Conservation (phyloP, 30 jellyfish, hydroid and myxozoan genomes). For the Cassiopea xamachana region DNA sequence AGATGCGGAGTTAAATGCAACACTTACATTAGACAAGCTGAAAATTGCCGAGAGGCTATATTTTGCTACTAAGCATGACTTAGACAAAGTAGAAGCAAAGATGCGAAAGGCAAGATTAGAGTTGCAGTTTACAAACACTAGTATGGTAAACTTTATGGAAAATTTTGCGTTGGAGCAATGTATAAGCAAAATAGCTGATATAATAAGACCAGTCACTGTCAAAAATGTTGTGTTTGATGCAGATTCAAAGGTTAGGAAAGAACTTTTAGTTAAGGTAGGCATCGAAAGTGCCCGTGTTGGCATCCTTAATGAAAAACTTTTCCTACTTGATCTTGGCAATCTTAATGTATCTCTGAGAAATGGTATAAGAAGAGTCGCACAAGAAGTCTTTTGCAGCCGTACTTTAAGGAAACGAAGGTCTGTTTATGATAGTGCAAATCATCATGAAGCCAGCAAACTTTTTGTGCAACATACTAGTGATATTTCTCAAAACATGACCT, state of each 20-base stretch:
- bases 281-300: conserved; percentile 3
- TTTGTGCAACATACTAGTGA: not conserved
- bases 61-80: conserved; percentile 29
- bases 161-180: conserved; percentile 62
- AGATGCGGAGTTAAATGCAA: conserved; percentile 15
- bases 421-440: conserved; percentile 1
- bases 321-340: conserved; percentile 48
- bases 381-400: conserved; percentile 35
- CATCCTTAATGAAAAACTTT: not conserved
- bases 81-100: conserved; percentile 39
- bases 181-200: not conserved
- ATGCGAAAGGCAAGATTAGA: conserved; percentile 29
- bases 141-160: conserved; percentile 29
- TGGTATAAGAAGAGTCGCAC: conserved; percentile 43
- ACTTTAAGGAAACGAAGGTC: conserved; percentile 54
- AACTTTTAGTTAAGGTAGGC: conserved; percentile 15
- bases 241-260: conserved; percentile 19
- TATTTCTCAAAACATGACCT: conserved; percentile 31
- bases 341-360: conserved; percentile 32
- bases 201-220: conserved; percentile 4
- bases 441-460: conserved; percentile 2
- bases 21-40: not conserved
- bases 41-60: conserved; percentile 37
- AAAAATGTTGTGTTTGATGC: conserved; percentile 48
- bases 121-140: conserved; percentile 31